Evolutionary conservation across 2,113 vertebrate genomes (phyloP).

Genomic region (Tenrec ecaudatus): DNA sequence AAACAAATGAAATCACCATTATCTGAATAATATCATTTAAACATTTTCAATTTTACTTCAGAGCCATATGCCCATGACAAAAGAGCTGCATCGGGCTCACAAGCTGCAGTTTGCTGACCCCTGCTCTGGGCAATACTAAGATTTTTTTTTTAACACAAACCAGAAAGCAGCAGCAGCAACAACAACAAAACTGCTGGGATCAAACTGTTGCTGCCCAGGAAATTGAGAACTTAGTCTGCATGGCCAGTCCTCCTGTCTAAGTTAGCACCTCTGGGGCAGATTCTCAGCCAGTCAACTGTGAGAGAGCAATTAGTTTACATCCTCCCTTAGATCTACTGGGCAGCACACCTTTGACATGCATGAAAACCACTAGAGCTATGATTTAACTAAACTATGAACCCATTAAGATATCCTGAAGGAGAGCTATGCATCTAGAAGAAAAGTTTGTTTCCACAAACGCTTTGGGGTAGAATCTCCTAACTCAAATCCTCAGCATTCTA

Average conservation of each 20-base stretch:
- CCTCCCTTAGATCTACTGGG: neutral
- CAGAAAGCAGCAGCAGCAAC: too few species aligned
- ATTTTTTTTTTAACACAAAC: neutral
- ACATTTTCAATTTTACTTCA: too few species aligned
- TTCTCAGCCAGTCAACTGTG: conserved; percentile 13
- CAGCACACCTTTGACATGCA: neutral
- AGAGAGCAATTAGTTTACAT: neutral
- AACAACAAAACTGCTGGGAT: too few species aligned
- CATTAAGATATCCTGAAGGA: neutral
- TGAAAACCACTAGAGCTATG: neutral
- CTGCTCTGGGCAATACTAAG: neutral
- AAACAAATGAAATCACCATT: too few species aligned
- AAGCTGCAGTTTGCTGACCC: too few species aligned
- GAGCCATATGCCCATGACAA: too few species aligned
- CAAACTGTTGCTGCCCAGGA: neutral
- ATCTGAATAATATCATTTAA: too few species aligned
- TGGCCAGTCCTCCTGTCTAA: neutral
- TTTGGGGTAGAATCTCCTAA: conserved; percentile 1
- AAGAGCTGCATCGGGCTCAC: too few species aligned
- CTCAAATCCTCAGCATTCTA: conserved; percentile 54
- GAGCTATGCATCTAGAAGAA: neutral
- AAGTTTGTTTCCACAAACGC: conserved; percentile 43
- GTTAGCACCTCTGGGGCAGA: neutral
- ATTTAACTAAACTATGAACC: conserved; percentile 23
- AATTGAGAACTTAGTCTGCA: conserved; percentile 26